These are phyloP conservation scores for Chaetodon auriga DNA, from an alignment of 2,113 vertebrate species.

Conservation along the genomic window DNA sequence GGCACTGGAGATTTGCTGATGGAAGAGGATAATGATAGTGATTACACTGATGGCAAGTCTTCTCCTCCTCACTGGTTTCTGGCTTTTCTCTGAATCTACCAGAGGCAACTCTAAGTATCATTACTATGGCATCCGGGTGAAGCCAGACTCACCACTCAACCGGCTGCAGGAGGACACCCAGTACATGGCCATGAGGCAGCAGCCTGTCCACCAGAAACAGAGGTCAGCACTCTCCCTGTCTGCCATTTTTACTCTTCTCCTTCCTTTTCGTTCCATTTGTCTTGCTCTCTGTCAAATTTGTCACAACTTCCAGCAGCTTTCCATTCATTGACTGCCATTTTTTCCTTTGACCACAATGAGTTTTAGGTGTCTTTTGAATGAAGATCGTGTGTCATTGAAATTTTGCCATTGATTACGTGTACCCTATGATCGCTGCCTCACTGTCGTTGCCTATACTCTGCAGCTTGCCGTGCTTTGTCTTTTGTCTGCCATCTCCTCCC, in stretches of 20 bases:
- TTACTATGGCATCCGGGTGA: conserved; percentile 97
- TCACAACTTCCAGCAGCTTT: neutral
- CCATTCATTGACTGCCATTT: neutral
- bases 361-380: neutral
- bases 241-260: neutral
- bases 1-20: conserved; percentile 54
- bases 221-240: conserved; percentile 83
- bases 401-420: neutral
- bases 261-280: neutral
- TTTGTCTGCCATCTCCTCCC: neutral
- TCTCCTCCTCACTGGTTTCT: conserved; percentile 60
- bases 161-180: conserved; percentile 95
- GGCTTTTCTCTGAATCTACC: conserved; percentile 63
- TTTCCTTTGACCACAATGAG: neutral
- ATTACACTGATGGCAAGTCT: conserved; percentile 65
- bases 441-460: neutral
- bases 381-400: neutral
- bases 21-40: conserved; percentile 71
- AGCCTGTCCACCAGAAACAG: conserved; percentile 96
- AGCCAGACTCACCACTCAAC: conserved; percentile 96
- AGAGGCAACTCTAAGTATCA: conserved; percentile 99
- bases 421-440: neutral
- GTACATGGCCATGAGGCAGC: conserved; percentile 99
- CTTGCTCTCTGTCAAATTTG: neutral
- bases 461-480: neutral